These are phyloP conservation scores for Mirounga angustirostris DNA, from an alignment of 2,113 vertebrate species.

Conservation along the genomic window DNA sequence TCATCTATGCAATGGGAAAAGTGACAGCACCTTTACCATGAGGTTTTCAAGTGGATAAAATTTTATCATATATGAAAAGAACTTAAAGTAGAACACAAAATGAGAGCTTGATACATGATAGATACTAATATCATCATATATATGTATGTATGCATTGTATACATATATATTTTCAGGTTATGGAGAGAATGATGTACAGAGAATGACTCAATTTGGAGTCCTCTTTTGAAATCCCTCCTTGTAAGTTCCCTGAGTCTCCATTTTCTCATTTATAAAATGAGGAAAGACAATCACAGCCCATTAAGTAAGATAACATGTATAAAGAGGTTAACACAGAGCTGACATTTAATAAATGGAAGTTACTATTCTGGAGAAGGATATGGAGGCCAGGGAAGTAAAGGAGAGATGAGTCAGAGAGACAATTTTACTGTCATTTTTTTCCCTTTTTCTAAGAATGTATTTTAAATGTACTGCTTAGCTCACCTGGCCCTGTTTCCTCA, in stretches of 20 bases:
- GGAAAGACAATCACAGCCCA: not conserved
- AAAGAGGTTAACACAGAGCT: not conserved
- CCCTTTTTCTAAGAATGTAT: not conserved
- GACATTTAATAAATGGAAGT: not conserved
- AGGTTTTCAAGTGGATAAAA: not conserved
- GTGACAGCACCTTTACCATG: not conserved
- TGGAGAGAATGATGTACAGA: not conserved
- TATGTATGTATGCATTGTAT: not conserved
- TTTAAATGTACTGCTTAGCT: not conserved
- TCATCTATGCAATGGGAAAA: not conserved
- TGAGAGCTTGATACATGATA: not conserved
- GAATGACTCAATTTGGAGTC: not conserved
- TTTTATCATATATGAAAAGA: not conserved
- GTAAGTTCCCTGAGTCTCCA: not conserved
- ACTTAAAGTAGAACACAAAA: not conserved
- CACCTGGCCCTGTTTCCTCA: not conserved
- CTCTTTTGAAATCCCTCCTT: conserved; percentile 14
- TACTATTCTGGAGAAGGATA: not conserved
- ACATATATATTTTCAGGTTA: not conserved
- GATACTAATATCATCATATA: not conserved
- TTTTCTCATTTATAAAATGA: not conserved
- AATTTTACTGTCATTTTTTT: not conserved
- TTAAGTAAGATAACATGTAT: not conserved
- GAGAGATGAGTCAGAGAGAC: not conserved
- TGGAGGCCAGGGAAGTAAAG: not conserved